A percentile compares a stretch with the other conserved stretches of the same genome.
phyloP scores from a whole-genome alignment of 2,113 vertebrate species.

The Leucoraja erinaceus region DNA sequence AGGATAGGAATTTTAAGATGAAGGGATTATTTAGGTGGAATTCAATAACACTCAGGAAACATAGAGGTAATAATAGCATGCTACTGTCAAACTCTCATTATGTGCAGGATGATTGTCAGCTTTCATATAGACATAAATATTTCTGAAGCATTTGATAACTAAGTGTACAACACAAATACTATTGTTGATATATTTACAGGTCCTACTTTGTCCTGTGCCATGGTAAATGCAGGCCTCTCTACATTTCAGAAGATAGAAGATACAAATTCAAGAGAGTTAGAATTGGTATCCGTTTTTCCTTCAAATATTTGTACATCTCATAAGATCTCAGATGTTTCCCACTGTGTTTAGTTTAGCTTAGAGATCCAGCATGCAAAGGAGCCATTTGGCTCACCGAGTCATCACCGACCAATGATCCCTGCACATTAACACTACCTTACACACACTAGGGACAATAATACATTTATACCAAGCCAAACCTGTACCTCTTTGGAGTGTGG shows the following conservation, averaged over 20 bases:
- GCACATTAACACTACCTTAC: no score
- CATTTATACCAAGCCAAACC: no score
- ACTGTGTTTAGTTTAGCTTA: no score
- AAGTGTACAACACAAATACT: constrained; percentile 38
- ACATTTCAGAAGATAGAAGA: constrained; percentile 91
- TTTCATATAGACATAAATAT: not conserved
- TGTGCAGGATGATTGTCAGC: not conserved
- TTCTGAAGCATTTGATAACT: constrained; percentile 34
- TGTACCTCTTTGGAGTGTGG: no score
- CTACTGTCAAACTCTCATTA: not conserved
- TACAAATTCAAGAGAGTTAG: constrained; percentile 79
- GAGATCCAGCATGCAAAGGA: no score
- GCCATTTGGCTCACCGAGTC: no score
- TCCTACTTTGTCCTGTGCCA: constrained; percentile 76
- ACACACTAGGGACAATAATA: no score
- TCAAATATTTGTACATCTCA: not conserved
- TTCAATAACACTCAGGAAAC: no score
- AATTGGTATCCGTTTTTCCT: constrained; percentile 64
- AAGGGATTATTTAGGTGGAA: no score
- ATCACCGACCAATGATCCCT: no score
- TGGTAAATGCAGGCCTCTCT: constrained; percentile 89
- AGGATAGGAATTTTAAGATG: no score
- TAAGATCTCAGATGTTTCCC: not conserved
- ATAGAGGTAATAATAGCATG: not conserved
- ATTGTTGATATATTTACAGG: constrained; percentile 61